phyloP scores from a whole-genome alignment of 35 echinoderm and acorn worm genomes.

The Anneissia japonica region DNA sequence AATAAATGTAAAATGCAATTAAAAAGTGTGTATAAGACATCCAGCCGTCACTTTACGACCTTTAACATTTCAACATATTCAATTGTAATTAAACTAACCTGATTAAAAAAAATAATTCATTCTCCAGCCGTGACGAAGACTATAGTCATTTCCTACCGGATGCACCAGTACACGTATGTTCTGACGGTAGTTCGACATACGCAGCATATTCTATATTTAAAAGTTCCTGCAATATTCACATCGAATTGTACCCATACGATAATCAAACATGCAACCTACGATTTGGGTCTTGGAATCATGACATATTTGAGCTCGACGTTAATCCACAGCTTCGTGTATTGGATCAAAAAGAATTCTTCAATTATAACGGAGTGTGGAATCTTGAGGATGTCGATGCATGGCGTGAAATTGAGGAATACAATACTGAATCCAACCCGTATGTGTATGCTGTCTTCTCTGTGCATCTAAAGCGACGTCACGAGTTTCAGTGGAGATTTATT shows the following conservation, averaged over 20 bases:
- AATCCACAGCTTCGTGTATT: too few relatives aligned
- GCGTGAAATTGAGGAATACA: not conserved
- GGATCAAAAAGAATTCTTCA: too few relatives aligned
- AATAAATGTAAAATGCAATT: too few relatives aligned
- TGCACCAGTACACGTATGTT: too few relatives aligned
- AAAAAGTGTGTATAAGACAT: too few relatives aligned
- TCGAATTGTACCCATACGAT: not conserved
- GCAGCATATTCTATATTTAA: not conserved
- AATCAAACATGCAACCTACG: not conserved
- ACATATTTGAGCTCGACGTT: too few relatives aligned
- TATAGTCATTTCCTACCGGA: too few relatives aligned
- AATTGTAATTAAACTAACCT: too few relatives aligned
- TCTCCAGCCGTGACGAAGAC: too few relatives aligned
- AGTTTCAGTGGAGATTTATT: constrained; percentile 7
- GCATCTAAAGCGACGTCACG: not conserved
- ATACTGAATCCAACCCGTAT: not conserved
- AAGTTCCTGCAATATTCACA: not conserved
- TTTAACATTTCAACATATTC: too few relatives aligned
- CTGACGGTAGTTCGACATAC: not conserved
- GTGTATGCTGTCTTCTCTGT: not conserved
- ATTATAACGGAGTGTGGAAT: constrained; percentile 6
- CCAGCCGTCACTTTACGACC: too few relatives aligned
- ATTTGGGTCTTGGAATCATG: constrained; percentile 2
- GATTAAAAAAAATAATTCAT: too few relatives aligned
- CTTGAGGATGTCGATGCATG: not conserved